Conservation (phyloP, 2,797 vertebrate species). For the Syngnathus rostellatus region DNA sequence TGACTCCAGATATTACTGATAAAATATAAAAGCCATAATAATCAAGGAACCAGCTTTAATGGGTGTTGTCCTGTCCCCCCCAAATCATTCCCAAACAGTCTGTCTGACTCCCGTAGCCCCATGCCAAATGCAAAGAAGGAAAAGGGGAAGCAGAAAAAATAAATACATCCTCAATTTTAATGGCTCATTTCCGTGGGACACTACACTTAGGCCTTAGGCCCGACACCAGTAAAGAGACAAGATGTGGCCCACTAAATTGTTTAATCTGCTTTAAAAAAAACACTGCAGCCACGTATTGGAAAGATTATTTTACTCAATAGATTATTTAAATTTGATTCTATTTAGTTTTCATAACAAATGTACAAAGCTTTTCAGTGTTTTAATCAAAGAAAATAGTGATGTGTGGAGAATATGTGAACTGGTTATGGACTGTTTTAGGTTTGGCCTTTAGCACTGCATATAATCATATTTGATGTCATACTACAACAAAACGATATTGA, state of each 20-base stretch:
- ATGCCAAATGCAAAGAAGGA: constrained; percentile 39
- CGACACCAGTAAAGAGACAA: constrained; percentile 43
- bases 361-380: not conserved
- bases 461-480: not conserved
- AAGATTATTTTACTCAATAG: not conserved
- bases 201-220: constrained; percentile 49
- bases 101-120: constrained; percentile 35
- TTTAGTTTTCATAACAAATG: no score
- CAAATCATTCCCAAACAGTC: constrained; percentile 50
- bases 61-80: constrained; percentile 22
- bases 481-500: not conserved
- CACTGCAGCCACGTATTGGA: not conserved
- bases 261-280: not conserved
- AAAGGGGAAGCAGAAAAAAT: constrained; percentile 51
- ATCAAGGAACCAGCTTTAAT: constrained; percentile 6
- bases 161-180: constrained; percentile 62
- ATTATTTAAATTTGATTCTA: no score
- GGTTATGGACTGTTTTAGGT: not conserved
- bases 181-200: constrained; percentile 65
- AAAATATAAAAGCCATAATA: constrained; percentile 48
- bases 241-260: constrained; percentile 4
- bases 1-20: constrained; percentile 46
- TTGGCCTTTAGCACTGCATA: not conserved
- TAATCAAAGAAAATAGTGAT: not conserved
- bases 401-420: not conserved